A percentile compares a stretch with the other conserved stretches of the same genome.
These are phyloP conservation scores for Tenodera sinensis DNA, from an alignment of 2,888 invertebrate species.

Conservation along the genomic window DNA sequence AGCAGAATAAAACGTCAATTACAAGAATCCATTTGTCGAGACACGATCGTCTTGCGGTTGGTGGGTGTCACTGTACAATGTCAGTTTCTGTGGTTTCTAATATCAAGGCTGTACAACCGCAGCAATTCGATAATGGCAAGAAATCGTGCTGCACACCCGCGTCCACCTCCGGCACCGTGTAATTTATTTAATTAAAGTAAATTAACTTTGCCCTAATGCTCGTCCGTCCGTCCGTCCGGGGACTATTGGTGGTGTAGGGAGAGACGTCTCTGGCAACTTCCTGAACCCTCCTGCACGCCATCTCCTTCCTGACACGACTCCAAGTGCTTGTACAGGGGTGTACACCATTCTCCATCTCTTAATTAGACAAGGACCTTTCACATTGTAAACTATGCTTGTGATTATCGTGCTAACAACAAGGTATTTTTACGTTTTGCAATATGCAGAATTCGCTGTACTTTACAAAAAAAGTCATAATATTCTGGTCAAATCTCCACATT, in stretches of 20 bases:
- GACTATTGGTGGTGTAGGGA: neutral
- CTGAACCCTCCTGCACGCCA: neutral
- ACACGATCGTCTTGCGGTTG: neutral
- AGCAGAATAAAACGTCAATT: slow-evolving; percentile 24
- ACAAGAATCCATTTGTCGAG: slow-evolving; percentile 21
- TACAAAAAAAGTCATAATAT: too few relatives aligned
- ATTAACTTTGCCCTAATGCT: slow-evolving; percentile 26
- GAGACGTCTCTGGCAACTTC: neutral
- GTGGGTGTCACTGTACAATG: slow-evolving; percentile 12
- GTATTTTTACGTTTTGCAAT: too few relatives aligned
- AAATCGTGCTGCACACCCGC: slow-evolving; percentile 8
- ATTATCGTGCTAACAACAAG: too few relatives aligned
- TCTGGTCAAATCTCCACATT: too few relatives aligned
- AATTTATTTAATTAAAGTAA: slow-evolving; percentile 35
- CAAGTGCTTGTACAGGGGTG: neutral
- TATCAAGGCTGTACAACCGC: slow-evolving; percentile 16
- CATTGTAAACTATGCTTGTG: too few relatives aligned
- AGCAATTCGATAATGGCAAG: slow-evolving; percentile 32
- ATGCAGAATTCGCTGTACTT: too few relatives aligned
- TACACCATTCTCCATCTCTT: neutral
- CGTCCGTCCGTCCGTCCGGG: neutral
- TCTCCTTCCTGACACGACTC: neutral
- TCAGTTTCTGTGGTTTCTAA: neutral
- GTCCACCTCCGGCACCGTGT: slow-evolving; percentile 25
- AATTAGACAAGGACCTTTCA: too few relatives aligned